A percentile compares a stretch with the other conserved stretches of the same genome.
Evolutionary conservation across 2,113 vertebrate genomes (phyloP).

Genomic region (Saimiri boliviensis): DNA sequence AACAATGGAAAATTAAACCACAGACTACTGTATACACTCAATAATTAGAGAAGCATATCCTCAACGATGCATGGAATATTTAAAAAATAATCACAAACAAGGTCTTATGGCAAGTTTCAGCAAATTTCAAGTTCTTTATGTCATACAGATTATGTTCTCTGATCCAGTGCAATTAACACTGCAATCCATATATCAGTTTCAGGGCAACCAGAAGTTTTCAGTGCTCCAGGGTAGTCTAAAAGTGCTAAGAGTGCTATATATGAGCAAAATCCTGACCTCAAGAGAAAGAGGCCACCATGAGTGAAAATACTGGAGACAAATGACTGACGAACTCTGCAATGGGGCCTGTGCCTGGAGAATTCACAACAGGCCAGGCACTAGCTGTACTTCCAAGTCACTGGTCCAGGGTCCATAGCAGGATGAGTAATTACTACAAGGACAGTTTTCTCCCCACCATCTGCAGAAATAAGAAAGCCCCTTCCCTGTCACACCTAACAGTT

Average conservation of each 20-base stretch:
- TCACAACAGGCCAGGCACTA: not conserved
- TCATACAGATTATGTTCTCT: not conserved
- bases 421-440: not conserved
- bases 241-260: not conserved
- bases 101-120: not conserved
- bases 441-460: not conserved
- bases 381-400: not conserved
- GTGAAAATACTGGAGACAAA: not conserved
- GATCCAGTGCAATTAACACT: not conserved
- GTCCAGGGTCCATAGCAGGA: not conserved
- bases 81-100: slow-evolving; percentile 13
- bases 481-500: not conserved
- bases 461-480: not conserved
- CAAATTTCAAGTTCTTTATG: not conserved
- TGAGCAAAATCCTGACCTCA: not conserved
- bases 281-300: not conserved
- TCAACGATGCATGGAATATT: not conserved
- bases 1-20: not conserved
- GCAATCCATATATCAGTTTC: not conserved
- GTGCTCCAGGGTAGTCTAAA: not conserved
- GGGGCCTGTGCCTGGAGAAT: too few species aligned
- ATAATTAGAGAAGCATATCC: not conserved
- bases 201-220: not conserved
- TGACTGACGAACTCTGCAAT: not conserved
- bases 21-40: not conserved